Evolutionary conservation across 2,113 vertebrate species (phyloP).

Genomic region (Ochotona princeps): DNA sequence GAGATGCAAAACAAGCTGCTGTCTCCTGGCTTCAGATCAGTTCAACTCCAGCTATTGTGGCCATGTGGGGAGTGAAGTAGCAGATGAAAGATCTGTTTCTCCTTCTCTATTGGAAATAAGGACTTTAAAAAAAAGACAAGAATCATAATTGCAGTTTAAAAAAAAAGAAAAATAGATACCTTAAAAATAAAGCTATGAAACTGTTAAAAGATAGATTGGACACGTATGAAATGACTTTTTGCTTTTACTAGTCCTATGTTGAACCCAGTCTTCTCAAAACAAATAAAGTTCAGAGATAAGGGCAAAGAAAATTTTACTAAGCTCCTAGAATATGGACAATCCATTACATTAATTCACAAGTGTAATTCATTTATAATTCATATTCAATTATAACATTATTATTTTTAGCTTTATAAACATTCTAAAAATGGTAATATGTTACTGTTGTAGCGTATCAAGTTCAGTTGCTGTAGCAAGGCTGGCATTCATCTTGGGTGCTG

Average conservation of each 20-base stretch:
- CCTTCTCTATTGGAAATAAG: too few species aligned
- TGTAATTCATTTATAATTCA: not conserved
- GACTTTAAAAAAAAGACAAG: too few species aligned
- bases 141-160: too few species aligned
- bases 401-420: not conserved
- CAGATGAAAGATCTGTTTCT: too few species aligned
- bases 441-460: too few species aligned
- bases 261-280: not conserved
- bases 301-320: not conserved
- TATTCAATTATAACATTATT: not conserved
- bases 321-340: not conserved
- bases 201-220: not conserved
- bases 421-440: not conserved
- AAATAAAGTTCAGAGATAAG: not conserved
- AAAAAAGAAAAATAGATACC: too few species aligned
- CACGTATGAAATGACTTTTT: not conserved
- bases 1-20: too few species aligned
- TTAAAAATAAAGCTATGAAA: not conserved
- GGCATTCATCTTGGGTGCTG: too few species aligned
- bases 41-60: too few species aligned
- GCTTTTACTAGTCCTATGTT: not conserved
- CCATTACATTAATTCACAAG: not conserved
- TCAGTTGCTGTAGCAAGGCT: too few species aligned
- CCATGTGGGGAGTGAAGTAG: too few species aligned
- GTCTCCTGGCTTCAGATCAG: too few species aligned